Evolutionary conservation across 2,113 vertebrate species (phyloP).

Genomic region (Sterna hirundo): DNA sequence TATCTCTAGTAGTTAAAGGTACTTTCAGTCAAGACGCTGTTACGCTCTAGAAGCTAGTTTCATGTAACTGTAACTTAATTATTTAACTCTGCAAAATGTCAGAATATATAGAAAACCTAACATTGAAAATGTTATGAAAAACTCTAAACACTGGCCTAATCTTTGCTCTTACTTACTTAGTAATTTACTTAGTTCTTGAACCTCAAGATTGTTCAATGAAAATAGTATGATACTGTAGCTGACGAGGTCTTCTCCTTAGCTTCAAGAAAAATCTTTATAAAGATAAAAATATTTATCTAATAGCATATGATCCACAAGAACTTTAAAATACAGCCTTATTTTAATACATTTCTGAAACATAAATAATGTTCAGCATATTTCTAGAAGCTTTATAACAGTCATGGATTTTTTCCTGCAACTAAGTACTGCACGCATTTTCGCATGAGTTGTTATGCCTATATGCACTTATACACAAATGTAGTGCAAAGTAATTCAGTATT

Average conservation of each 20-base stretch:
- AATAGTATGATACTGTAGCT: background rate
- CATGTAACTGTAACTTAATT: background rate
- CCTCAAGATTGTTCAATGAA: background rate
- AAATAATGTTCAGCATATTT: background rate
- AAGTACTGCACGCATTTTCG: background rate
- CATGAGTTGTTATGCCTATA: background rate
- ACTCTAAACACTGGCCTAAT: background rate
- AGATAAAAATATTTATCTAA: background rate
- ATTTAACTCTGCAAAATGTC: background rate
- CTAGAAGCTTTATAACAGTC: background rate
- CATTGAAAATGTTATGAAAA: background rate
- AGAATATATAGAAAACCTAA: background rate
- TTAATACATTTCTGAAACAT: background rate
- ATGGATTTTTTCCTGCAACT: background rate
- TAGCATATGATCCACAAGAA: background rate
- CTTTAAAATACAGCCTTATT: background rate
- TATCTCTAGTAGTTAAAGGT: background rate
- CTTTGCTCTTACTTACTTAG: background rate
- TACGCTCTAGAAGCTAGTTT: background rate
- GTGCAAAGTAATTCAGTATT: background rate
- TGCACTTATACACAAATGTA: background rate
- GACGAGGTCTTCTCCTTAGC: rapidly evolving
- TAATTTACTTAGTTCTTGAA: background rate
- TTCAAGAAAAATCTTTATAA: background rate
- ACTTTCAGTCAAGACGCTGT: background rate